Base-by-base conservation (phyloP, 2,888 invertebrate genomes). In the Cerceris ruficornis region DNA sequence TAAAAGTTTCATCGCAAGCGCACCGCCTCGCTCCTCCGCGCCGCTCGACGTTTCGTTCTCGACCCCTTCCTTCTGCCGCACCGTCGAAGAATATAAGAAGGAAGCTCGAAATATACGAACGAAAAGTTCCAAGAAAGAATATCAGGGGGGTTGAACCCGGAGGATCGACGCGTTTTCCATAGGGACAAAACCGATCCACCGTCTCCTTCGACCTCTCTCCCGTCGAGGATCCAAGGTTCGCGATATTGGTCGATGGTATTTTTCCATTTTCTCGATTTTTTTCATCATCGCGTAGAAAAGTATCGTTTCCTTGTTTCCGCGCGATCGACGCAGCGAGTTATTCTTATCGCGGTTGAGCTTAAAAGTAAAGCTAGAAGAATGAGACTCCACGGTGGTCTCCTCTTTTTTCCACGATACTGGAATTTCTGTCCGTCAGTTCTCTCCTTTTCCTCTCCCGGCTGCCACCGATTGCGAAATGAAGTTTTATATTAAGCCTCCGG, bases 1-100 rank as follows among this genome's bases (percentile, higher is more conserved):
- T 92, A 92, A 92, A 92, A 92, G 92, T 92, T 92, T 92, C 92
- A 92, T 92, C 91, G 92, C 90, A 82, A 86, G 86, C 88, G 76
- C 86, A 85, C 86, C 66, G 75, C 83, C 86, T 82, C 85, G 88
- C 75, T 69, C 64, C 76, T 72, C 76, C 71, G 73, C 70, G 77
- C 80, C 69, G 68, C 76, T 69, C 83, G 81, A 84, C 85, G 81
- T 86, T 69, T 14, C 73, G 77, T 61, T 65, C 71, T 49, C 84
- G 75, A 76, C 82, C 77, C 28, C 13, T 86, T 80, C 86, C 82
- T 81, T 80, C 80, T 55, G 69, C 65, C 80, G 81, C 73, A 54
- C 73, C 72, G 52, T 72, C 64, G 43, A 80, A 77, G 72, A 76
- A 86, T 86, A 84, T 84, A 76, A 70, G 82, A 86, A 83, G 85